These are phyloP conservation scores for Fistularia tabacaria DNA, from an alignment of 2,797 vertebrate species.

Conservation along the genomic window DNA sequence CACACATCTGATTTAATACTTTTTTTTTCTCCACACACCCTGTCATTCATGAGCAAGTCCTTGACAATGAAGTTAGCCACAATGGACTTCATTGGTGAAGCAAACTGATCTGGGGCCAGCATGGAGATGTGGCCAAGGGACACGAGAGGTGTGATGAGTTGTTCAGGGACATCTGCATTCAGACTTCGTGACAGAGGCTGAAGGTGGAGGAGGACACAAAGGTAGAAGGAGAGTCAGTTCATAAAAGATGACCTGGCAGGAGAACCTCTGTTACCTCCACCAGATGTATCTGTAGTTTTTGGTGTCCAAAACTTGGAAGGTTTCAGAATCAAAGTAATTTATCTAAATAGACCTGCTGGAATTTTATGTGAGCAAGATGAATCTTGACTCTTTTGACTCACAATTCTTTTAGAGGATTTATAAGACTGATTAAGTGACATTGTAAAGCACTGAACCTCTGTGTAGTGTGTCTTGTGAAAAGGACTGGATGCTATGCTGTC, in stretches of 20 bases:
- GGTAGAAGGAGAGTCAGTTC: not conserved
- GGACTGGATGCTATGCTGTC: no score
- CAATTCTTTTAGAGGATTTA: not conserved
- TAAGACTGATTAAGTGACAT: no score
- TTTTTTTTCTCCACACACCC: conserved; percentile 75
- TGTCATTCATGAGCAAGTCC: conserved; percentile 98
- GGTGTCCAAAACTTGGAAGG: no score
- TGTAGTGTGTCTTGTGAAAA: no score
- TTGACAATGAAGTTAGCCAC: conserved; percentile 99
- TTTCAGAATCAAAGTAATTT: no score
- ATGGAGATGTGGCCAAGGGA: conserved; percentile 98
- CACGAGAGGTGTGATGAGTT: conserved; percentile 96
- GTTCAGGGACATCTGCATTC: conserved; percentile 96
- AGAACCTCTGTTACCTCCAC: not conserved
- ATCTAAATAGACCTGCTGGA: no score
- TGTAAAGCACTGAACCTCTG: no score
- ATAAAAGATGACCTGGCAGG: not conserved
- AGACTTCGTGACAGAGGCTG: conserved; percentile 97
- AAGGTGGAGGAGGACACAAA: not conserved
- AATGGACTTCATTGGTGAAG: conserved; percentile 98
- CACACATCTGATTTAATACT: no score
- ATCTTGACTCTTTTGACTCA: not conserved
- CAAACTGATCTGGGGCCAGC: conserved; percentile 98
- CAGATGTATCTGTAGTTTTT: no score
- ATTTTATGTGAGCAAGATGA: no score